Percentiles rank a stretch among this genome's conserved stretches.
These are phyloP conservation scores for Platynereis dumerilii DNA, from an alignment of 2,888 invertebrate species.

Conservation along the genomic window DNA sequence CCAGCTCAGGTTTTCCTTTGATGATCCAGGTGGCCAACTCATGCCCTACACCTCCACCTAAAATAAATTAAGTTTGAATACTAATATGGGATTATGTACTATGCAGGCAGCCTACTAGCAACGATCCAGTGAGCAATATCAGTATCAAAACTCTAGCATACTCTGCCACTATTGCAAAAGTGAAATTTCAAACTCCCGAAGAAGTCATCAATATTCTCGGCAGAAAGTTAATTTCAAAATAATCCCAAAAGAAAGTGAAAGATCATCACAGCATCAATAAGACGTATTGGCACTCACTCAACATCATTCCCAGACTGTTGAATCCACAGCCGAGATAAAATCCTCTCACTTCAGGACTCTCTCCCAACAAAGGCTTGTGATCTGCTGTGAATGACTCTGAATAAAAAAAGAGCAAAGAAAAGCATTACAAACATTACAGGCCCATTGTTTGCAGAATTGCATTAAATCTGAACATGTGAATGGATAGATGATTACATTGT, in stretches of 20 bases:
- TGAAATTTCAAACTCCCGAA: too few relatives aligned
- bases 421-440: background rate
- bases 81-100: too few relatives aligned
- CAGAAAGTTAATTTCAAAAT: too few relatives aligned
- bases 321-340: constrained; percentile 87
- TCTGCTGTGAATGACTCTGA: constrained; percentile 88
- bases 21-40: constrained; percentile 86
- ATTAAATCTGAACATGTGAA: too few relatives aligned
- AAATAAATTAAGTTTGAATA: background rate
- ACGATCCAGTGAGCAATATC: too few relatives aligned
- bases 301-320: constrained; percentile 91
- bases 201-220: too few relatives aligned
- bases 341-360: constrained; percentile 68
- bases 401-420: constrained; percentile 22
- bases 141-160: too few relatives aligned
- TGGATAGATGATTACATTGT: too few relatives aligned
- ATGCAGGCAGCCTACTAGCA: too few relatives aligned
- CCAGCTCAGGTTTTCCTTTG: constrained; percentile 80
- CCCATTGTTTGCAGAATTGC: background rate
- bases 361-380: constrained; percentile 84
- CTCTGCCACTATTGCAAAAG: too few relatives aligned
- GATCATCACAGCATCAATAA: too few relatives aligned
- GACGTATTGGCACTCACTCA: constrained; percentile 73
- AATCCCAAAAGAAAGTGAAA: too few relatives aligned
- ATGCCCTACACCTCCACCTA: constrained; percentile 82